phyloP scores from a whole-genome alignment of 92 coral and sea anemone genomes.

The Epizoanthus rinbou region DNA sequence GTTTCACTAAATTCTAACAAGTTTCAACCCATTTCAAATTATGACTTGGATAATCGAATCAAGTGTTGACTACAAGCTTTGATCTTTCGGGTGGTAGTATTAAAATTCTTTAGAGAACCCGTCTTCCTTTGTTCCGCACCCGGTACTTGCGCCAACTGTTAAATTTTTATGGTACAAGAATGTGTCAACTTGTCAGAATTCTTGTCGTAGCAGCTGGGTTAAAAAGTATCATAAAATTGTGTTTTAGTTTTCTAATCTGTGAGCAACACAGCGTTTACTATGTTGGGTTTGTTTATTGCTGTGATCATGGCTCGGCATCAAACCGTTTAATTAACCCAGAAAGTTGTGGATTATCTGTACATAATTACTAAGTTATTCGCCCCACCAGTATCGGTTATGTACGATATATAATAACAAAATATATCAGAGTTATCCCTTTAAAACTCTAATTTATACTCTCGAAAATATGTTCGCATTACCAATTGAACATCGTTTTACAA shows the following conservation, averaged over 20 bases:
- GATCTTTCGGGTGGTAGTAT: conserved; percentile 54
- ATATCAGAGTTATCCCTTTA: not conserved
- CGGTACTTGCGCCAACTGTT: conserved; percentile 22
- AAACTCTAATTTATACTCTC: not conserved
- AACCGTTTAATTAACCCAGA: not conserved
- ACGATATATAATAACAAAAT: conserved; percentile 19
- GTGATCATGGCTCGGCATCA: too few relatives aligned
- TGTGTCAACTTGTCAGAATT: conserved; percentile 25
- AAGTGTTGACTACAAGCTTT: conserved; percentile 21
- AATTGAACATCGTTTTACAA: not conserved
- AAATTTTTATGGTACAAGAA: conserved; percentile 21
- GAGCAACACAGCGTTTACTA: not conserved
- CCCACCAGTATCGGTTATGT: not conserved
- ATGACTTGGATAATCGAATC: not conserved
- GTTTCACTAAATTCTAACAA: not conserved
- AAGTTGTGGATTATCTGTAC: too few relatives aligned
- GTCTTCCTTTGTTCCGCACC: conserved; percentile 39
- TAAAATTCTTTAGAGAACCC: conserved; percentile 41
- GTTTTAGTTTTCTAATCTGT: not conserved
- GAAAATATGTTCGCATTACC: not conserved
- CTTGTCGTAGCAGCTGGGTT: not conserved
- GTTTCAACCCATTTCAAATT: not conserved
- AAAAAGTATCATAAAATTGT: not conserved
- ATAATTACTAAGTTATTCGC: too few relatives aligned
- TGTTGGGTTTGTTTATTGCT: too few relatives aligned